Evolutionary conservation across 2,888 invertebrate genomes (phyloP).

Genomic region (Eupithecia subumbrata): DNA sequence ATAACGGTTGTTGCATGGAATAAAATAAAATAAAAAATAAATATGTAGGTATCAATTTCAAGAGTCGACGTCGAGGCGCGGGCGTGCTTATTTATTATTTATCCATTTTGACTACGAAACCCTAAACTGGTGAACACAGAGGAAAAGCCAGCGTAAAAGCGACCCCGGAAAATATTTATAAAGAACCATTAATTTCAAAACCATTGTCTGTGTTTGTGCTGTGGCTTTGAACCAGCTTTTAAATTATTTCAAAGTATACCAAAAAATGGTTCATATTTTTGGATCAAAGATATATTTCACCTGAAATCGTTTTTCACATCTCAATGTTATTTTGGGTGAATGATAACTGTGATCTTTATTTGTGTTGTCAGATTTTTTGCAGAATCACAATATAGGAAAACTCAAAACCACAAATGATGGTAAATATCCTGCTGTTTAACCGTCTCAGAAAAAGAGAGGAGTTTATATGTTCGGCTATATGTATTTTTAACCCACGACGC

Average conservation of each 20-base stretch:
- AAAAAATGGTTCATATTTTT: neutral
- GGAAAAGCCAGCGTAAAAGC: neutral
- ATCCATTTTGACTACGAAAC: neutral
- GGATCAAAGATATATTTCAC: neutral
- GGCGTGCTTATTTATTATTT: neutral
- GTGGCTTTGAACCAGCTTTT: neutral
- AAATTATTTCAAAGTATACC: neutral
- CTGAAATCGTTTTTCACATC: neutral
- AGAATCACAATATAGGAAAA: too few species aligned
- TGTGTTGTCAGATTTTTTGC: too few species aligned
- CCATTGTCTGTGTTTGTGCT: neutral
- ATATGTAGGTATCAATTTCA: too few species aligned
- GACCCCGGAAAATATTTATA: neutral
- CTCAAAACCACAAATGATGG: too few species aligned
- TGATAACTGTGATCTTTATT: too few species aligned
- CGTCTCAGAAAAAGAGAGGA: too few species aligned
- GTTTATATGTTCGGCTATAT: too few species aligned
- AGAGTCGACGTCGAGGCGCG: too few species aligned
- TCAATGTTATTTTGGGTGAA: neutral
- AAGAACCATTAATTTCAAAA: neutral
- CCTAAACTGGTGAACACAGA: neutral
- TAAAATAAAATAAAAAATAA: too few species aligned
- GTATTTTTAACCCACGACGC: too few species aligned
- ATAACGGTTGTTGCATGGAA: too few species aligned
- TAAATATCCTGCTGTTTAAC: too few species aligned